These are phyloP conservation scores for Arothron firmamentum DNA, from an alignment of 2,113 vertebrate genomes.

Conservation along the genomic window DNA sequence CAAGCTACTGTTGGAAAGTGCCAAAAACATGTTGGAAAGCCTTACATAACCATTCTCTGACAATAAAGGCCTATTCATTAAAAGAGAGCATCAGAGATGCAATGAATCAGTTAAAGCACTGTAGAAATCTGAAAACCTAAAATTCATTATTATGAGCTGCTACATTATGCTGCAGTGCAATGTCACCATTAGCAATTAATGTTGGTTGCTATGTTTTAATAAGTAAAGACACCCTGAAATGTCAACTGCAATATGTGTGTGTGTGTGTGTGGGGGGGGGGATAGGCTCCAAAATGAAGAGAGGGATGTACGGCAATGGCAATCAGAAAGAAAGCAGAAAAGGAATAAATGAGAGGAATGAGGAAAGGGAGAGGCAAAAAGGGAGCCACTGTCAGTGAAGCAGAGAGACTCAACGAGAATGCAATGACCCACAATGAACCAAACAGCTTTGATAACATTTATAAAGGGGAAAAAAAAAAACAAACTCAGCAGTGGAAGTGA, in stretches of 20 bases:
- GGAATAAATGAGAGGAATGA: background rate
- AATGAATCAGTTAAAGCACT: too few species aligned
- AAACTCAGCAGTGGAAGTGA: conserved; percentile 25
- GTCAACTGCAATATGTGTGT: too few species aligned
- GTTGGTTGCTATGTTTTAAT: background rate
- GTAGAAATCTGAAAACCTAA: too few species aligned
- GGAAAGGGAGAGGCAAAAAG: background rate
- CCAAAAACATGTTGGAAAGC: too few species aligned
- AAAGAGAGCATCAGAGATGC: too few species aligned
- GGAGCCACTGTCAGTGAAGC: conserved; percentile 18
- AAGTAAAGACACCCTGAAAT: conserved; percentile 18
- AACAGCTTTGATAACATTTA: conserved; percentile 39
- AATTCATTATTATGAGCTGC: too few species aligned
- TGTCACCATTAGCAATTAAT: too few species aligned
- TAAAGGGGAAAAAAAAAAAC: conserved; percentile 1
- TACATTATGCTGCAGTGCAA: too few species aligned
- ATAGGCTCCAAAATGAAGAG: conserved; percentile 9
- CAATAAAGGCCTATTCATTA: too few species aligned
- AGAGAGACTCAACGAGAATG: conserved; percentile 11
- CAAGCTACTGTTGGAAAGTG: too few species aligned
- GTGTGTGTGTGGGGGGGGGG: too few species aligned
- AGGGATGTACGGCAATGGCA: conserved; percentile 10
- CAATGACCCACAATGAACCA: conserved; percentile 16
- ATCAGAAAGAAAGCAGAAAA: background rate
- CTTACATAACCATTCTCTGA: too few species aligned